Conservation (phyloP, 64 coral and sea anemone genomes). For the Acropora yongei region DNA sequence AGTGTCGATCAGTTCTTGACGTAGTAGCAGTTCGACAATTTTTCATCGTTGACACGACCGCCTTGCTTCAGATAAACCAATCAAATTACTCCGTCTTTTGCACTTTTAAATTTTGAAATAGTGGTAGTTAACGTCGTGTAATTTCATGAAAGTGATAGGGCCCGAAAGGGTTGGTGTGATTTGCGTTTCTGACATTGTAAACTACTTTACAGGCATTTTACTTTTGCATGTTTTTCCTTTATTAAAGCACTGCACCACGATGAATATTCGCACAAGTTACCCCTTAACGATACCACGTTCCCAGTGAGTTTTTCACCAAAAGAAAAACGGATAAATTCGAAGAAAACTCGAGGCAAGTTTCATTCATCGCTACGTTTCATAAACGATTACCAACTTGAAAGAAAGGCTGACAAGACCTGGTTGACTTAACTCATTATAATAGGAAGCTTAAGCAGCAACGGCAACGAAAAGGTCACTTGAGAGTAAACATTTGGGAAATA, state of each 20-base stretch:
- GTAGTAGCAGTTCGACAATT: too few relatives aligned
- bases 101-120: too few relatives aligned
- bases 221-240: neutral
- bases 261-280: neutral
- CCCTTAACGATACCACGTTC: neutral
- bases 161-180: too few relatives aligned
- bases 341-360: slow-evolving; percentile 28
- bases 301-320: slow-evolving; percentile 18
- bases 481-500: too few relatives aligned
- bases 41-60: too few relatives aligned
- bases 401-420: neutral
- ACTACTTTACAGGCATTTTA: neutral
- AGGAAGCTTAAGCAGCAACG: too few relatives aligned
- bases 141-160: too few relatives aligned
- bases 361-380: neutral
- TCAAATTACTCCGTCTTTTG: too few relatives aligned
- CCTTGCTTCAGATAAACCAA: too few relatives aligned
- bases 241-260: slow-evolving; percentile 23
- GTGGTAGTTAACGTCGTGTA: too few relatives aligned
- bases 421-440: neutral
- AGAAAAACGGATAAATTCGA: neutral
- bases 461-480: too few relatives aligned
- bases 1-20: too few relatives aligned
- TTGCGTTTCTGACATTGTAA: neutral
- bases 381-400: neutral